Evolutionary conservation across 2,888 invertebrate genomes (phyloP).

Genomic region (Eupeodes latifasciatus): DNA sequence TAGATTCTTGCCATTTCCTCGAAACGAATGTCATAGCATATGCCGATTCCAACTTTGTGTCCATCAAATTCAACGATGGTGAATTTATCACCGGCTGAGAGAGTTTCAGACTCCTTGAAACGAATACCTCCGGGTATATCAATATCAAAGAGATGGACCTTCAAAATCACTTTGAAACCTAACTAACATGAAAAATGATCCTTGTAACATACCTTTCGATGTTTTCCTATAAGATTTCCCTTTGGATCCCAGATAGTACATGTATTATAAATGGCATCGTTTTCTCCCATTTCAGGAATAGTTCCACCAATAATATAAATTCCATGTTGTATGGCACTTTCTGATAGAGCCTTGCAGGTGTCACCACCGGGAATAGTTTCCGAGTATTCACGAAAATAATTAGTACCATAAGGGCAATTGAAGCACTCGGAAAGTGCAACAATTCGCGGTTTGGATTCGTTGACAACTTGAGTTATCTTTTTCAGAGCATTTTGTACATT

Average conservation of each 20-base stretch:
- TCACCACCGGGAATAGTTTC: slow-evolving; percentile 92
- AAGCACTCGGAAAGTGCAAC: slow-evolving; percentile 94
- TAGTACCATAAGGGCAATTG: slow-evolving; percentile 96
- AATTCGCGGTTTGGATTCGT: slow-evolving; percentile 87
- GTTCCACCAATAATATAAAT: slow-evolving; percentile 95
- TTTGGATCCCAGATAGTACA: slow-evolving; percentile 93
- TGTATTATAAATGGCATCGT: slow-evolving; percentile 90
- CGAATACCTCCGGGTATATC: slow-evolving; percentile 96
- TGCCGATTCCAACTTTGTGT: slow-evolving; percentile 93
- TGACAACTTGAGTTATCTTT: slow-evolving; percentile 89
- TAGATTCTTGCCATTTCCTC: slow-evolving; percentile 93
- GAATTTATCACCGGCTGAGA: slow-evolving; percentile 90
- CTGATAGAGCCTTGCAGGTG: slow-evolving; percentile 89
- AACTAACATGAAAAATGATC: not conserved
- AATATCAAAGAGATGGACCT: slow-evolving; percentile 96
- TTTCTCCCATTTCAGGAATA: slow-evolving; percentile 90
- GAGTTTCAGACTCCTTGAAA: slow-evolving; percentile 95
- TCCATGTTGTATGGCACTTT: slow-evolving; percentile 90
- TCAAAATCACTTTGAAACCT: not conserved
- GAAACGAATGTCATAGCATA: slow-evolving; percentile 97
- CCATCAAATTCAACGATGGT: slow-evolving; percentile 90
- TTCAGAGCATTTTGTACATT: slow-evolving; percentile 91
- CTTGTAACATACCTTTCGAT: slow-evolving; percentile 89
- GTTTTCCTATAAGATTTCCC: slow-evolving; percentile 91
- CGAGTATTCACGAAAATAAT: slow-evolving; percentile 93